These are phyloP conservation scores for Parascotia fuliginaria DNA, from an alignment of 2,888 invertebrate genomes.

Conservation along the genomic window DNA sequence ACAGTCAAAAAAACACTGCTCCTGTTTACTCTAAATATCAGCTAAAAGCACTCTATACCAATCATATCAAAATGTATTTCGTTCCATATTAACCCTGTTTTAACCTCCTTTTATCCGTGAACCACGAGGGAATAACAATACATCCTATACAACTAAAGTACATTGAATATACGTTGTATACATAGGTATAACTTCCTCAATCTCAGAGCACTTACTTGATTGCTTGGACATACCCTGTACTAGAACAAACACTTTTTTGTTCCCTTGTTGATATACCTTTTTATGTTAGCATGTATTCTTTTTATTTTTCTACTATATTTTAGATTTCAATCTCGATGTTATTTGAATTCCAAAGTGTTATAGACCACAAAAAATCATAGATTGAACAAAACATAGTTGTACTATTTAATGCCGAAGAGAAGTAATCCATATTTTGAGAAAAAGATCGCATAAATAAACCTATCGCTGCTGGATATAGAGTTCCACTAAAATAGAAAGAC, in stretches of 20 bases:
- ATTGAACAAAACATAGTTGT: too few relatives aligned
- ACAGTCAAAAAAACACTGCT: too few relatives aligned
- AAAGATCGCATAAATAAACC: too few relatives aligned
- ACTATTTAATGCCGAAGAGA: too few relatives aligned
- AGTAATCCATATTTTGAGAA: too few relatives aligned
- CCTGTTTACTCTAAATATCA: too few relatives aligned
- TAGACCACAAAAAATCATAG: too few relatives aligned
- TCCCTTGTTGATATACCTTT: constrained; percentile 6
- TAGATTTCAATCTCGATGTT: too few relatives aligned
- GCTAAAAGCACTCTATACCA: neutral
- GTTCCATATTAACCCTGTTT: constrained; percentile 1
- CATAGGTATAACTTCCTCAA: constrained; percentile 39
- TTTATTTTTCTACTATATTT: neutral
- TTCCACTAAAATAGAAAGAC: too few relatives aligned
- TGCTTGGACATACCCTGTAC: constrained; percentile 47
- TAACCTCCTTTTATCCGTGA: constrained; percentile 1
- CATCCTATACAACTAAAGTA: neutral
- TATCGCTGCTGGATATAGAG: too few relatives aligned
- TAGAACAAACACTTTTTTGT: constrained; percentile 11
- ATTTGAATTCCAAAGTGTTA: too few relatives aligned
- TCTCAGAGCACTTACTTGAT: constrained; percentile 69
- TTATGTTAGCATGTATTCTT: neutral
- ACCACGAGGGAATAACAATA: constrained; percentile 6
- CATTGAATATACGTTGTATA: neutral
- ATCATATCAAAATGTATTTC: constrained; percentile 1